Conservation (phyloP, 2,113 vertebrate genomes). For the Oenanthe melanoleuca region DNA sequence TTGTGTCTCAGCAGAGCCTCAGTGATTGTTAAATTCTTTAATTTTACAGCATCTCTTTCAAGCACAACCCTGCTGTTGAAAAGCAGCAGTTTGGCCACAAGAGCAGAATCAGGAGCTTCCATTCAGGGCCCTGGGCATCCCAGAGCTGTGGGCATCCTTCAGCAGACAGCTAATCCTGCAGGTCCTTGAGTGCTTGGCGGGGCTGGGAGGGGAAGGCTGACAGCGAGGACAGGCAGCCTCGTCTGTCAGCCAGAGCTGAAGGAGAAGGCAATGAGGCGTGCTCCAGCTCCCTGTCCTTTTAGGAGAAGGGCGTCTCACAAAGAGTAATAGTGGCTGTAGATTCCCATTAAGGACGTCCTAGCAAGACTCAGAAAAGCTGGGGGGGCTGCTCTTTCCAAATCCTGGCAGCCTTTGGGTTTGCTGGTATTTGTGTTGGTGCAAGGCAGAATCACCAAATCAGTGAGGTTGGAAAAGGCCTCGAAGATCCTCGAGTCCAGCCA, state of each 20-base stretch:
- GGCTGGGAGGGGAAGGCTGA: not conserved
- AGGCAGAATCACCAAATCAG: rapidly evolving
- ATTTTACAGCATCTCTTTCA: not conserved
- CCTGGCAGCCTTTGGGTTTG: not conserved
- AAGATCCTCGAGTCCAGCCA: not conserved
- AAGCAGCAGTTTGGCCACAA: rapidly evolving
- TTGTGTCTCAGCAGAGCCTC: not conserved
- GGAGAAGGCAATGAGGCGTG: not conserved
- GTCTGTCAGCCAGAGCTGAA: not conserved
- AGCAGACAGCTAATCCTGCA: not conserved
- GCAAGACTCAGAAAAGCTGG: not conserved
- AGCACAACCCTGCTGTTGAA: not conserved
- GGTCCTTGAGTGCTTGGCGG: not conserved
- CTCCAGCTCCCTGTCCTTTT: not conserved
- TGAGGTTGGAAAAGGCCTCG: not conserved
- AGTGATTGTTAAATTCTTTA: not conserved
- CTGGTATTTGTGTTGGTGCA: not conserved
- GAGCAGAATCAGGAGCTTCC: not conserved
- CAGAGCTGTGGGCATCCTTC: not conserved
- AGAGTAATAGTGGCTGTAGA: not conserved
- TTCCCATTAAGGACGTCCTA: not conserved
- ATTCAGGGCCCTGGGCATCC: not conserved
- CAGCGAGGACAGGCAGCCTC: not conserved
- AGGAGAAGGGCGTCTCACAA: not conserved
- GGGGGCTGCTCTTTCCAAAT: not conserved